Conservation (phyloP, 2,888 invertebrate species). For the Drosophila kuntzei region DNA sequence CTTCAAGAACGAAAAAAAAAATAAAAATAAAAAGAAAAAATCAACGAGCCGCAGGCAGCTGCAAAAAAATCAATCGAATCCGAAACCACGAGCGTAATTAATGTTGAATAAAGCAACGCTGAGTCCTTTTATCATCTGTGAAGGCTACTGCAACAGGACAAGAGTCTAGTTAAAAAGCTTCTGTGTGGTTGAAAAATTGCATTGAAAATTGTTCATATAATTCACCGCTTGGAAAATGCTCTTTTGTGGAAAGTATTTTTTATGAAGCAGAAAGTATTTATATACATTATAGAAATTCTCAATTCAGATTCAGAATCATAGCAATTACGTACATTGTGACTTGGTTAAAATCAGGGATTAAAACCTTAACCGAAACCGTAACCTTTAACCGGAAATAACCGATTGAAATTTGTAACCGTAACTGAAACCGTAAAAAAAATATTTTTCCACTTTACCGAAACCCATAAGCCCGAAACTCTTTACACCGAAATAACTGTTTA, state of each 20-base stretch:
- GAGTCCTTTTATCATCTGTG: conserved; percentile 56
- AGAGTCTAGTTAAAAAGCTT: conserved; percentile 15
- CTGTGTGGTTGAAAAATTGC: conserved; percentile 7
- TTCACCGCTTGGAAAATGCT: conserved; percentile 4
- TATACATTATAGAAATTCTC: no score
- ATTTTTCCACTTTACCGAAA: no score
- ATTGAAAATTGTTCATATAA: conserved; percentile 1
- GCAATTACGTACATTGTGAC: no score
- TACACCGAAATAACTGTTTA: no score
- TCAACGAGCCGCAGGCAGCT: conserved; percentile 30
- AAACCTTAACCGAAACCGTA: no score
- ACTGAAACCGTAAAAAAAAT: no score
- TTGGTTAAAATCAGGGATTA: no score
- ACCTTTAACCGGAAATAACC: no score
- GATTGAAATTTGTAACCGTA: no score
- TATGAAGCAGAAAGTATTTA: neutral
- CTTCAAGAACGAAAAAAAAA: conserved; percentile 17
- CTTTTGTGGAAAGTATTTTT: neutral
- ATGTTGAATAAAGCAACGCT: conserved; percentile 63
- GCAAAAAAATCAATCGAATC: conserved; percentile 51
- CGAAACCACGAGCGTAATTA: conserved; percentile 68
- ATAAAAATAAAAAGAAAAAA: conserved; percentile 14
- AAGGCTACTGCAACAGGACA: conserved; percentile 10
- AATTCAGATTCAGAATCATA: neutral
- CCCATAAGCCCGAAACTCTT: no score